These are phyloP conservation scores for Craterocephalus amniculus DNA, from an alignment of 2,797 vertebrate genomes.

Conservation along the genomic window DNA sequence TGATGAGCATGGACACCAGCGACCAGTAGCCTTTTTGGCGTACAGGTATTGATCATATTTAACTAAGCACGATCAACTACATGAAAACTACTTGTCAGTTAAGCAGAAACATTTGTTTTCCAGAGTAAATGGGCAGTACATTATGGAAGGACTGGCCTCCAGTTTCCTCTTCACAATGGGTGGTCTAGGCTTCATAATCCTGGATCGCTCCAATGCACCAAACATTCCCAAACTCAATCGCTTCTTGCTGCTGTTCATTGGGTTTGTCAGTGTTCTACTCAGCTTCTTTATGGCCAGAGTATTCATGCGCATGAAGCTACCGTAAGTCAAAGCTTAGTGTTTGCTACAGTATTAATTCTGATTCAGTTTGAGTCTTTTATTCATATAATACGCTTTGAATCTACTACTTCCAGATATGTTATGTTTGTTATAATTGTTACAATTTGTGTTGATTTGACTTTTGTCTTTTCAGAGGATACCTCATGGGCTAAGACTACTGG, in stretches of 20 bases:
- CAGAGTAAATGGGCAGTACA: constrained; percentile 98
- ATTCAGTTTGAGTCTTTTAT: accelerated
- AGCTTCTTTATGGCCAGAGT: constrained; percentile 99
- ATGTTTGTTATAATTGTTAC: background rate
- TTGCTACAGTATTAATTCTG: background rate
- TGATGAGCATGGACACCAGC: constrained; percentile 97
- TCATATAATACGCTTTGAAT: background rate
- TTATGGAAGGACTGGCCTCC: constrained; percentile 98
- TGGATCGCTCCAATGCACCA: constrained; percentile 97
- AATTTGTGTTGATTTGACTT: constrained; percentile 14
- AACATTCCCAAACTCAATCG: constrained; percentile 99
- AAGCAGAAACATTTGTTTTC: constrained; percentile 1
- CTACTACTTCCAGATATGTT: background rate
- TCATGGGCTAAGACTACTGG: constrained; percentile 88
- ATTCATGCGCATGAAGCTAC: constrained; percentile 99
- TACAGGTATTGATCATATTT: constrained; percentile 87
- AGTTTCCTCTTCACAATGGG: constrained; percentile 99
- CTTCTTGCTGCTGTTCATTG: constrained; percentile 97
- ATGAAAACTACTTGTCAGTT: background rate
- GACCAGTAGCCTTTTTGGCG: constrained; percentile 96
- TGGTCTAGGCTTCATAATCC: constrained; percentile 97
- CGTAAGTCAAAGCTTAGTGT: constrained; percentile 85
- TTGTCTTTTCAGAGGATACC: constrained; percentile 89
- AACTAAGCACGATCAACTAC: background rate
- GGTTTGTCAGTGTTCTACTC: constrained; percentile 96